Conservation (phyloP, 2,888 invertebrate genomes). For the Eucriotettix oculatus region DNA sequence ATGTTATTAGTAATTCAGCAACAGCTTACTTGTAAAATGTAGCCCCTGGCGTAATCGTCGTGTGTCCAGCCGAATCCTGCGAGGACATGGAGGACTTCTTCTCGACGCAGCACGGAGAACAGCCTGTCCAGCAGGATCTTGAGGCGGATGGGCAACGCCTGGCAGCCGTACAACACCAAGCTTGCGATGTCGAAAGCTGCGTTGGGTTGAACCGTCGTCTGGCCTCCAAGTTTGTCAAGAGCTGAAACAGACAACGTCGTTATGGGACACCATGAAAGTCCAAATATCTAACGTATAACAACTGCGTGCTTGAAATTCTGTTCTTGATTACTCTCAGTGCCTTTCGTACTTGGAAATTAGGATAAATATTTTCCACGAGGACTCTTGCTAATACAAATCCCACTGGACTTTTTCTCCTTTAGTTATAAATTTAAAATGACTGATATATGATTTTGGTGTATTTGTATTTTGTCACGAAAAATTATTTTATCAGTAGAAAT, state of each 20-base stretch:
- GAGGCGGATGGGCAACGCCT: constrained; percentile 54
- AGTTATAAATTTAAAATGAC: too few relatives aligned
- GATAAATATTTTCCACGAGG: too few relatives aligned
- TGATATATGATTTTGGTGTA: too few relatives aligned
- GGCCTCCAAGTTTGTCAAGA: constrained; percentile 53
- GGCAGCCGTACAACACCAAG: constrained; percentile 58
- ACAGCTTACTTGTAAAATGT: constrained; percentile 53
- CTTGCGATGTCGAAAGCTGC: constrained; percentile 62
- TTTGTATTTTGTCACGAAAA: too few relatives aligned
- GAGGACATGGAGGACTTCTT: constrained; percentile 54
- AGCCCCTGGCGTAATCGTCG: constrained; percentile 61
- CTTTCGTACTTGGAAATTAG: too few relatives aligned
- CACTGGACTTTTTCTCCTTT: too few relatives aligned
- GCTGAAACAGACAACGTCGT: constrained; percentile 34
- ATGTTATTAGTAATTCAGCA: not conserved
- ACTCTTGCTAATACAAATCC: too few relatives aligned
- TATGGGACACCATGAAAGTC: too few relatives aligned
- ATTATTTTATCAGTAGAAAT: too few relatives aligned
- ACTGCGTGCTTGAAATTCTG: too few relatives aligned
- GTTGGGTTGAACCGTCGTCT: constrained; percentile 50
- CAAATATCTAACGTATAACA: too few relatives aligned
- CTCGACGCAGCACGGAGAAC: constrained; percentile 52
- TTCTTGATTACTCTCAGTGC: too few relatives aligned
- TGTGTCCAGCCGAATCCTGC: constrained; percentile 62
- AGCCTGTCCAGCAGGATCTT: constrained; percentile 59